phyloP scores from a whole-genome alignment of 2,888 invertebrate species.

The Dromius quadrimaculatus region DNA sequence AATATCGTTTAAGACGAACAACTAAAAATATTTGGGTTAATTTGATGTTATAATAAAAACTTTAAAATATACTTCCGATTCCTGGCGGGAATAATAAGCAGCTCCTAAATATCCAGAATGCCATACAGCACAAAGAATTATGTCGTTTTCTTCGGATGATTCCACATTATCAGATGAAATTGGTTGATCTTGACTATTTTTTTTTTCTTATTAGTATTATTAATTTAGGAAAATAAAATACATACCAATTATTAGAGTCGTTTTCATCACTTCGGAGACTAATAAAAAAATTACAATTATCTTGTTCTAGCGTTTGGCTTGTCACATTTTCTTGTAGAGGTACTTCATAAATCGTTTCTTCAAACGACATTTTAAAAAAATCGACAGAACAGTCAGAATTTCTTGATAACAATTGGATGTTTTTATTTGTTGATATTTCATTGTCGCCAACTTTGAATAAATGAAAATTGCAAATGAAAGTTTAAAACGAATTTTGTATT shows the following conservation, averaged over 20 bases:
- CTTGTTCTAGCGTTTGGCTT: not conserved
- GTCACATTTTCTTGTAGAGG: not conserved
- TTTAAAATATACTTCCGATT: slow-evolving; percentile 70
- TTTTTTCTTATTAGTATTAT: not conserved
- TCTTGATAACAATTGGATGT: not conserved
- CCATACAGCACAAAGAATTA: slow-evolving; percentile 75
- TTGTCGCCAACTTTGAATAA: not conserved
- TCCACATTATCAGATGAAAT: not conserved
- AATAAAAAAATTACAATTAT: not conserved
- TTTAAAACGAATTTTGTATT: slow-evolving; percentile 8
- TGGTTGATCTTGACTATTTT: not conserved
- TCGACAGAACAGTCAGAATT: not conserved
- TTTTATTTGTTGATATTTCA: not conserved
- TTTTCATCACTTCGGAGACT: not conserved
- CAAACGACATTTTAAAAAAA: slow-evolving; percentile 5
- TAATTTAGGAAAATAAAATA: not conserved
- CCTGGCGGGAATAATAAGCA: slow-evolving; percentile 77
- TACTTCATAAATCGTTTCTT: slow-evolving; percentile 1
- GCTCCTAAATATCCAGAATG: slow-evolving; percentile 78
- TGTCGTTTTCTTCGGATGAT: slow-evolving; percentile 61
- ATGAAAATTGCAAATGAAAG: not conserved
- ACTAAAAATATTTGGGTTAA: slow-evolving; percentile 62
- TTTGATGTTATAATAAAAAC: slow-evolving; percentile 18
- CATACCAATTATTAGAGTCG: not conserved
- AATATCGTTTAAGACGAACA: slow-evolving; percentile 77